phyloP scores from a whole-genome alignment of 2,888 invertebrate genomes.

The Tholera decimalis region DNA sequence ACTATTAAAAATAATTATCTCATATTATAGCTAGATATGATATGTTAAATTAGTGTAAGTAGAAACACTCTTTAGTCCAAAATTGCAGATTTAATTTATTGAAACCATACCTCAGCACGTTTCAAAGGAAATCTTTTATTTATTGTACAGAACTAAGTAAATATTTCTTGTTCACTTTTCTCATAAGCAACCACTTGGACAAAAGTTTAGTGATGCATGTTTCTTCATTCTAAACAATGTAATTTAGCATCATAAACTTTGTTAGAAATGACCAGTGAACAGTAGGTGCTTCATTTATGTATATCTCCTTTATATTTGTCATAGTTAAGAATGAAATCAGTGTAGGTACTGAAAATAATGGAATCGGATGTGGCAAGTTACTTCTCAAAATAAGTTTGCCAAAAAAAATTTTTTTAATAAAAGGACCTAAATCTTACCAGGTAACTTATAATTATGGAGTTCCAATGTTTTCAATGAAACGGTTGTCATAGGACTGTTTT shows the following conservation, averaged over 20 bases:
- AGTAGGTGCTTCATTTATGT: neutral
- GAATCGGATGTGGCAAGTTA: neutral
- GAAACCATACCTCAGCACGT: slow-evolving; percentile 72
- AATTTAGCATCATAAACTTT: slow-evolving; percentile 7
- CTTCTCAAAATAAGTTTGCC: neutral
- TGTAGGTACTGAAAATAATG: slow-evolving; percentile 1
- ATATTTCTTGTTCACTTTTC: slow-evolving; percentile 43
- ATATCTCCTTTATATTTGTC: neutral
- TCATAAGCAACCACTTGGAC: slow-evolving; percentile 41
- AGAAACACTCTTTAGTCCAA: slow-evolving; percentile 89
- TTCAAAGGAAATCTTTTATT: slow-evolving; percentile 62
- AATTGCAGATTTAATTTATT: slow-evolving; percentile 88
- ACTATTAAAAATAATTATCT: slow-evolving; percentile 85
- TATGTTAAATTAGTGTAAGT: slow-evolving; percentile 85
- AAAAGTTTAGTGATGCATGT: slow-evolving; percentile 5
- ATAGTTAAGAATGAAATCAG: neutral
- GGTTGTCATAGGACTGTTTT: neutral
- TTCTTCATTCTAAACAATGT: neutral
- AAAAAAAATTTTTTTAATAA: neutral
- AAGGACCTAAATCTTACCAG: neutral
- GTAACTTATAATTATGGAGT: neutral
- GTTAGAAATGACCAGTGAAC: neutral
- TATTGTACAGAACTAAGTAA: slow-evolving; percentile 63
- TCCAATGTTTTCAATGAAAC: neutral
- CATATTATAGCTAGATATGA: slow-evolving; percentile 83